Evolutionary conservation across 2,113 vertebrate species (phyloP), one percentile per base, ranked within the genome.

Genomic region (Galbula dea): DNA sequence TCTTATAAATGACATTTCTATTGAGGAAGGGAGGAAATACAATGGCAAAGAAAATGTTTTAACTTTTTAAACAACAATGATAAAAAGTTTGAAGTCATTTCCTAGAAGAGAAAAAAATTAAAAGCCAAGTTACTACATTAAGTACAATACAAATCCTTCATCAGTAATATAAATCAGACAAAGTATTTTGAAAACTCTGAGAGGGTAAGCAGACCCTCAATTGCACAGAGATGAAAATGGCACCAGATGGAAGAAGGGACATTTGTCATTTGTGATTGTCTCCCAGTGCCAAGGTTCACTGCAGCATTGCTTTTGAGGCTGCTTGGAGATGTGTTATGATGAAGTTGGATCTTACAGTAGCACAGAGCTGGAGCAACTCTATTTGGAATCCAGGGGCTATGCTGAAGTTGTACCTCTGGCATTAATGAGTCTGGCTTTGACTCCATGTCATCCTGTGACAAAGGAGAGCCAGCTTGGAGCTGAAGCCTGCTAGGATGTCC

Each of bases 1-100:
- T 80, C 51, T 72, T 81, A 65, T 58, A 87, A 63, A 80, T 89
- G 82, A 79, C 78, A 83, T 80, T 89, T 95, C 51, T 95, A 79
- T 89, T 77, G 71, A 92, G 48, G 72, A 75, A 94, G 59, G 63
- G 55, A 95, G 51, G 87, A 91, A 88, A 80, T 63, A 68, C 39
- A 57, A 21, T 29, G 36, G 39, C 20, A 91, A 76, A 83, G 12
- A 77, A 94, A 66, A 23, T 45, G 10, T 67, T 92, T 72, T 54
- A 39, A 73, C 20, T 80, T 94, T 57, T 48, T 24, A 89, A 93
- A 55, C 34, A 82, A 46, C 49, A 85, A 59, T 67, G 83, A 34
- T 55, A 67, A 76, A n/a, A 83, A 88, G 29, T 46, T 59, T n/a
- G 32, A 86, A 87, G 46, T 52, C 2, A 77, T 77, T 92, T 92